phyloP scores from a whole-genome alignment of 2,888 invertebrate genomes.

The Polylopha cassiicola region DNA sequence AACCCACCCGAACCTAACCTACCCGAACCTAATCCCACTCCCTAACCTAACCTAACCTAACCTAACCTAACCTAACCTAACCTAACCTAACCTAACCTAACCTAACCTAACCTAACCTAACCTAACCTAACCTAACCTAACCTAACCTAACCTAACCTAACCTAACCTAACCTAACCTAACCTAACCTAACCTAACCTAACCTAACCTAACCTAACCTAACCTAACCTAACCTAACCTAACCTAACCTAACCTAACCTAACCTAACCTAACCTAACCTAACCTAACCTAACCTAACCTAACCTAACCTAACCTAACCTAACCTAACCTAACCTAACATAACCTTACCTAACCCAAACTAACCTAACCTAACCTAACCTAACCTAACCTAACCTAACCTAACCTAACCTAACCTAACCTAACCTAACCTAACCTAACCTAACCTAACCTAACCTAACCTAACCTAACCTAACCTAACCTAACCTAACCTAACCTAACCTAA shows the following conservation, averaged over 20 bases:
- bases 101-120: conserved; percentile 20
- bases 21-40: no score
- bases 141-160: conserved; percentile 19
- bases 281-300: conserved; percentile 10
- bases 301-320: conserved; percentile 10
- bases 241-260: conserved; percentile 3
- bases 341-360: no score
- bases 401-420: conserved; percentile 10
- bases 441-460: conserved; percentile 10
- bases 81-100: conserved; percentile 20
- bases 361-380: no score
- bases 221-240: conserved; percentile 3
- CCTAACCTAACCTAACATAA: conserved; percentile 10
- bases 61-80: conserved; percentile 19
- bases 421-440: conserved; percentile 10
- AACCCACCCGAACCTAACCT: conserved; percentile 18
- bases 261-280: conserved; percentile 7
- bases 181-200: conserved; percentile 9
- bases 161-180: conserved; percentile 22
- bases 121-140: conserved; percentile 19
- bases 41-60: conserved; percentile 19
- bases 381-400: conserved; percentile 10
- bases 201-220: conserved; percentile 3
- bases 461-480: conserved; percentile 10
- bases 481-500: conserved; percentile 10